A percentile compares a stretch with the other conserved stretches of the same genome.
These are phyloP conservation scores for Augiades crinisus DNA, from an alignment of 2,888 invertebrate genomes.

Conservation along the genomic window DNA sequence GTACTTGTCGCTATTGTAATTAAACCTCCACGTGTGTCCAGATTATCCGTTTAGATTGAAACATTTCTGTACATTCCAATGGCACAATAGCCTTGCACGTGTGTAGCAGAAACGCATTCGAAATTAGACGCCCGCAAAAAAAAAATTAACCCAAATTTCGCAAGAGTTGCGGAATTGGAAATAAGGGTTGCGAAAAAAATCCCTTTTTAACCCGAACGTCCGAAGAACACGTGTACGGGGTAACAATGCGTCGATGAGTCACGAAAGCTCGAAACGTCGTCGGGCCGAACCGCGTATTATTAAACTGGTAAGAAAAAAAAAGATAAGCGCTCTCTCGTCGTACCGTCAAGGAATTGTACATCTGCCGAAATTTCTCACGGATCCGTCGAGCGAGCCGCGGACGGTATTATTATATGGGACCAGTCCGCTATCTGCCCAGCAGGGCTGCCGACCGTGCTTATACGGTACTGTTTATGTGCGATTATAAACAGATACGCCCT, in stretches of 20 bases:
- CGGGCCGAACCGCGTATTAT: constrained; percentile 68
- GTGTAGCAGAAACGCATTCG: constrained; percentile 37
- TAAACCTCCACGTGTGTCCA: constrained; percentile 24
- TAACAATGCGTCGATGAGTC: constrained; percentile 74
- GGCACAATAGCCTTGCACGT: constrained; percentile 49
- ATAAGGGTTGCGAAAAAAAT: constrained; percentile 80
- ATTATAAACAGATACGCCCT: too few species aligned
- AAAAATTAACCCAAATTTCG: constrained; percentile 75
- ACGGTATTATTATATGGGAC: constrained; percentile 72
- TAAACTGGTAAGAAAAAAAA: constrained; percentile 66
- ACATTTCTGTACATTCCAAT: constrained; percentile 42
- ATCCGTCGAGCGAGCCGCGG: constrained; percentile 55
- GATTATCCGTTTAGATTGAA: constrained; percentile 21
- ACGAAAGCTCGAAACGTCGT: constrained; percentile 59
- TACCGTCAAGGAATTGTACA: constrained; percentile 79
- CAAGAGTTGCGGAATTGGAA: constrained; percentile 79
- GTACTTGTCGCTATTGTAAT: constrained; percentile 9
- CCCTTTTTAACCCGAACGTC: constrained; percentile 76
- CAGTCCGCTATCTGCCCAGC: constrained; percentile 61
- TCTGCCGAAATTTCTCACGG: constrained; percentile 82
- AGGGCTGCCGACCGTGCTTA: too few species aligned
- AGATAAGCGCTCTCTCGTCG: constrained; percentile 75
- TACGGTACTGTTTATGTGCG: too few species aligned
- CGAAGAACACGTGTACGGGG: constrained; percentile 73
- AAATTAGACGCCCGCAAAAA: constrained; percentile 49